Evolutionary conservation across 2,888 invertebrate species (phyloP).

Genomic region (Drosophila merina): DNA sequence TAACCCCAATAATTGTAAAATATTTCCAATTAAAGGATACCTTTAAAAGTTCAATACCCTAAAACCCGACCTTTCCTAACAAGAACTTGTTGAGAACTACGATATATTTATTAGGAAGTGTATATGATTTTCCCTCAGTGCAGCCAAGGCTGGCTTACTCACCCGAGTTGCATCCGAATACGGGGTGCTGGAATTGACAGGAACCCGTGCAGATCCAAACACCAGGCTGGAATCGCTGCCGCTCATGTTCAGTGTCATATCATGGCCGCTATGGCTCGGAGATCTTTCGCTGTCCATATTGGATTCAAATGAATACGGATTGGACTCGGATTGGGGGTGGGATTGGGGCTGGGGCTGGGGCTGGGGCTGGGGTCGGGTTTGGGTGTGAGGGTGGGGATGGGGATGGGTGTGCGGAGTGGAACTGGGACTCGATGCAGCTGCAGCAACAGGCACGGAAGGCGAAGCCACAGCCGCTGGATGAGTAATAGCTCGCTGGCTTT

Average conservation of each 20-base stretch:
- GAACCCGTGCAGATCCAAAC: slow-evolving; percentile 96
- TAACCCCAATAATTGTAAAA: background rate
- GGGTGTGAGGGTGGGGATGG: slow-evolving; percentile 8
- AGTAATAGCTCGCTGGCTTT: slow-evolving; percentile 46
- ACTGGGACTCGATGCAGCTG: slow-evolving; percentile 40
- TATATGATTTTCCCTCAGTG: slow-evolving; percentile 11
- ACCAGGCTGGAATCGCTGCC: slow-evolving; percentile 83
- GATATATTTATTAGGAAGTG: background rate
- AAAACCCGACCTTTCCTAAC: slow-evolving; percentile 6
- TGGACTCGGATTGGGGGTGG: slow-evolving; percentile 1
- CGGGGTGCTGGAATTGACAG: slow-evolving; percentile 95
- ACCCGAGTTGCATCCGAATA: slow-evolving; percentile 99
- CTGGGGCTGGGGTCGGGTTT: background rate
- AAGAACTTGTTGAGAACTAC: background rate
- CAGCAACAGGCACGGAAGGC: slow-evolving; percentile 50
- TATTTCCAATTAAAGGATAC: background rate
- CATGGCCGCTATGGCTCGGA: slow-evolving; percentile 45
- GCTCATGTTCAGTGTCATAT: slow-evolving; percentile 38
- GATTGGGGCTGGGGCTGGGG: background rate
- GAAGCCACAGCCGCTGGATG: slow-evolving; percentile 44
- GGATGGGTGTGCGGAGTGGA: slow-evolving; percentile 39
- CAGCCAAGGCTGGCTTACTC: slow-evolving; percentile 82
- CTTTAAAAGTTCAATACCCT: background rate
- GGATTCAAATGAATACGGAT: slow-evolving; percentile 13
- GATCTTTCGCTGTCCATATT: slow-evolving; percentile 58